Conservation (phyloP, 2,797 vertebrate species). For the Epinephelus coioides region DNA sequence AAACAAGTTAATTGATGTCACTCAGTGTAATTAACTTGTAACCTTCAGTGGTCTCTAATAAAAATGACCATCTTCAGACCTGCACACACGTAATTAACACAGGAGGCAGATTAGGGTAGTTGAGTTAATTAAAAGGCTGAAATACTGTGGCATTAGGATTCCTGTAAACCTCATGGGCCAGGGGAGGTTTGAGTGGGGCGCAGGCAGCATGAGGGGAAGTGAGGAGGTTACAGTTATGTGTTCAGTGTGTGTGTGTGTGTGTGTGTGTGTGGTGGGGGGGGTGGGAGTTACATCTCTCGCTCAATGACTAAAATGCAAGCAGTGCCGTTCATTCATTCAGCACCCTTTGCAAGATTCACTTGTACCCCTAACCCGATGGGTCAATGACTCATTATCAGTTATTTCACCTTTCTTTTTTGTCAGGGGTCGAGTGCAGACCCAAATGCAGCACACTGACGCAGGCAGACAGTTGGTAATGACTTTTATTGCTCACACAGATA, state of each 20-base stretch:
- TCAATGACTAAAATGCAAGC: neutral
- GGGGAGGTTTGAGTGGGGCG: constrained; percentile 10
- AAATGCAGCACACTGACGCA: no score
- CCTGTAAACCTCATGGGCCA: constrained; percentile 35
- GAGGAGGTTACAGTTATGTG: constrained; percentile 7
- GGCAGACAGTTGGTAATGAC: no score
- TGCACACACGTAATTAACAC: constrained; percentile 67
- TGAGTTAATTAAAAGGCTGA: constrained; percentile 78
- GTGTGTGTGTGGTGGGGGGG: neutral
- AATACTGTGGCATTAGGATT: constrained; percentile 41
- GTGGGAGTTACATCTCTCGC: neutral
- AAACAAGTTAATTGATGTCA: constrained; percentile 37
- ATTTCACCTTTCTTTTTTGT: no score
- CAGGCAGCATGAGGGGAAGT: constrained; percentile 26
- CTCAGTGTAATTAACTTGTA: constrained; percentile 74
- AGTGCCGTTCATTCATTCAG: no score
- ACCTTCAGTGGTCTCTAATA: constrained; percentile 60
- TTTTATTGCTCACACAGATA: no score
- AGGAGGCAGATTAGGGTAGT: constrained; percentile 63
- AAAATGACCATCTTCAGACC: constrained; percentile 38
- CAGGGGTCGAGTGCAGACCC: no score
- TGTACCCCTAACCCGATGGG: no score
- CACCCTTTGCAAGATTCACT: no score
- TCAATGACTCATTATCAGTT: no score
- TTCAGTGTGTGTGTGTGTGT: neutral